phyloP scores from a whole-genome alignment of 2,797 vertebrate species.

The Arremon aurantiirostris region DNA sequence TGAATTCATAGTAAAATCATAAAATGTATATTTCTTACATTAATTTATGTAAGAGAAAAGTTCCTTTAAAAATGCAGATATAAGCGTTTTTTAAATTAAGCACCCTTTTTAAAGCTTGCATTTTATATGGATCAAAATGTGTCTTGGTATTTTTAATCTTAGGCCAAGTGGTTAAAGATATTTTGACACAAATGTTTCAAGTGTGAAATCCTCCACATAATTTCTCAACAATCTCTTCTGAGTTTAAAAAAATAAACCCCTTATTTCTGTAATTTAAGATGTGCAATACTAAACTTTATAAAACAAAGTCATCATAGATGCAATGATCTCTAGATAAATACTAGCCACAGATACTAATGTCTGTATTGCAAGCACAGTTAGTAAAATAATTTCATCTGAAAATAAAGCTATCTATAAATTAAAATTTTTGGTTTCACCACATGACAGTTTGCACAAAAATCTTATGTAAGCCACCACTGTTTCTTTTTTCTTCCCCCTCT shows the following conservation, averaged over 20 bases:
- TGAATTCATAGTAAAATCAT: background rate
- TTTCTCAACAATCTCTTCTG: conserved; percentile 6
- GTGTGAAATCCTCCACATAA: conserved; percentile 56
- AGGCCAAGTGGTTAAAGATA: conserved; percentile 56
- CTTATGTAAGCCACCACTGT: background rate
- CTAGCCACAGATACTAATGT: background rate
- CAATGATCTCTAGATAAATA: background rate
- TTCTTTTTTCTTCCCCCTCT: background rate
- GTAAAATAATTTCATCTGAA: background rate
- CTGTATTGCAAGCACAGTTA: background rate
- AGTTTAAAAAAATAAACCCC: background rate
- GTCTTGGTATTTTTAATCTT: conserved; percentile 58
- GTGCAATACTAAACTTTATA: background rate
- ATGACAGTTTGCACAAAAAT: background rate
- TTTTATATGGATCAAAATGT: conserved; percentile 42
- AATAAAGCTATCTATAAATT: background rate
- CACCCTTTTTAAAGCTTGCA: conserved; percentile 4
- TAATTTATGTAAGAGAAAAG: background rate
- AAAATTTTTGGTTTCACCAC: background rate
- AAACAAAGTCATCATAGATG: background rate
- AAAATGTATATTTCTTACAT: background rate
- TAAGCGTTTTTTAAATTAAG: conserved; percentile 37
- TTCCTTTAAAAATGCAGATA: conserved; percentile 18
- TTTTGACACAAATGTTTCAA: conserved; percentile 58
- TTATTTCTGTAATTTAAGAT: conserved; percentile 6